Base-by-base conservation (phyloP, 2,113 vertebrate genomes). In the Setophaga petechia region DNA sequence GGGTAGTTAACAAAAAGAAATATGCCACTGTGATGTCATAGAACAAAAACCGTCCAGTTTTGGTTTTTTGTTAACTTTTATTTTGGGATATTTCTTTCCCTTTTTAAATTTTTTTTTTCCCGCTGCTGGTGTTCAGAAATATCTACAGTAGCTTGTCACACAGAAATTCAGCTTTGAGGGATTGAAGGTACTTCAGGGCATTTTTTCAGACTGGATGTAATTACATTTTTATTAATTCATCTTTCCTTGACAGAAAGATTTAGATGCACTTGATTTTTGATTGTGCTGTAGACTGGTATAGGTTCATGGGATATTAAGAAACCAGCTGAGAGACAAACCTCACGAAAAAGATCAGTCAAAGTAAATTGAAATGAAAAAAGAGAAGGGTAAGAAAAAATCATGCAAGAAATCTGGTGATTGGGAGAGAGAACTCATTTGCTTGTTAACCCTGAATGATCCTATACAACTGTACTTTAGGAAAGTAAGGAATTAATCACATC, bases 211-310 rank as follows among this genome's bases (percentile, higher is more conserved):
- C 25, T 82, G n/a, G 6, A 37, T 78, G 22, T 63, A 91, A 90
- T 92, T 81, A 74, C 9, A 68, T 66, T 78, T 95, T 92, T 95
- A 88, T 84, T 46, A 93, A 87, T 85, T 82, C n/a, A 79, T 92
- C 52, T 95, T 87, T 87, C 19, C 15, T 66, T 95, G 59, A 80
- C 17, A 94, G n/a, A 41, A 80, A 71, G 27, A 90, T 78, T 63
- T 85, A 91, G 67, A 65, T 73, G 28, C 71, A 52, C 35, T 52
- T 84, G 58, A 65, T 67, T 95, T 96, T 66, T 59, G 54, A 80
- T 55, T 74, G 39, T n/a, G 22, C 51, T 83, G 19, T 54, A 91
- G 85, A 69, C 17, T 54, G 69, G 52, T 49, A 39, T 65, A 80
- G 83, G 71, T 81, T 83, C 39, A 63, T 52, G n/a, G 31, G 44